Evolutionary conservation across 2,113 vertebrate genomes (phyloP).

Genomic region (Nicator chloris): DNA sequence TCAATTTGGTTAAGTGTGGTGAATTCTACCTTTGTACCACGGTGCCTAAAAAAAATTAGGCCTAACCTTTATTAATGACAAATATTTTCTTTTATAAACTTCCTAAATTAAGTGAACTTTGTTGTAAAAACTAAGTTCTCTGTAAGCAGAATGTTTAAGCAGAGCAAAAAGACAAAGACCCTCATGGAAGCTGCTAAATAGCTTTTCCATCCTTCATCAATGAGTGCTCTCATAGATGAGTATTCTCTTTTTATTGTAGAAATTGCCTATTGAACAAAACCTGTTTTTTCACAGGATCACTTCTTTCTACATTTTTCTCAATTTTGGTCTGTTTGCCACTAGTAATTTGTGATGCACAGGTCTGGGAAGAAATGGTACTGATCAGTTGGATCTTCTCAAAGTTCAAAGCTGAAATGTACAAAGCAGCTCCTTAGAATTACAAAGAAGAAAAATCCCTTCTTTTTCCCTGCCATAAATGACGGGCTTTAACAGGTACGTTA

Average conservation of each 20-base stretch:
- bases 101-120: neutral
- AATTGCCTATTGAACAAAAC: neutral
- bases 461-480: neutral
- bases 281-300: neutral
- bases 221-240: neutral
- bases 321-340: neutral
- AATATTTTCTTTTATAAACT: neutral
- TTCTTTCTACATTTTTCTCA: neutral
- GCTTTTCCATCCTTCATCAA: neutral
- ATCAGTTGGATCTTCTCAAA: neutral
- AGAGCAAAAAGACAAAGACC: neutral
- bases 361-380: neutral
- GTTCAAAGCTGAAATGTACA: neutral
- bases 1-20: neutral
- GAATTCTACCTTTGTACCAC: neutral
- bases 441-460: neutral
- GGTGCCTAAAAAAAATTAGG: neutral
- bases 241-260: neutral
- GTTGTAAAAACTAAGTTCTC: neutral
- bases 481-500: neutral
- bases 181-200: neutral
- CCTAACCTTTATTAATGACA: neutral
- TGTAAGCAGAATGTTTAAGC: neutral
- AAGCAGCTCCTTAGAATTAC: neutral
- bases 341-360: neutral